Evolutionary conservation across 1,140 invertebrate genomes (phyloP).

Genomic region (Drosophila carrolli): DNA sequence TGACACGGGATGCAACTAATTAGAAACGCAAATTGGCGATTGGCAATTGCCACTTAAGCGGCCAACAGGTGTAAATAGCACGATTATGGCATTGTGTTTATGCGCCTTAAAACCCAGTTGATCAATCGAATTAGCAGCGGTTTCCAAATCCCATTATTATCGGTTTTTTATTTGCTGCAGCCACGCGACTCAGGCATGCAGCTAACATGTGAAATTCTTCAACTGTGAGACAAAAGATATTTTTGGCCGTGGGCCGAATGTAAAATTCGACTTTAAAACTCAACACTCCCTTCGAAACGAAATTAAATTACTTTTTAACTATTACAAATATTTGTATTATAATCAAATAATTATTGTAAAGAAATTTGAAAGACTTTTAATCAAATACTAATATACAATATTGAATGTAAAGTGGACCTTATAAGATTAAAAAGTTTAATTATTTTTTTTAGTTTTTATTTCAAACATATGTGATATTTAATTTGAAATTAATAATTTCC

Average conservation of each 20-base stretch:
- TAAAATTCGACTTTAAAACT: neutral
- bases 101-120: constrained; percentile 41
- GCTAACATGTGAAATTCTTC: constrained; percentile 47
- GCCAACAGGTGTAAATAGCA: constrained; percentile 68
- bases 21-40: constrained; percentile 75
- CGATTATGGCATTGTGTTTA: constrained; percentile 45
- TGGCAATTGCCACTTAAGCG: constrained; percentile 62
- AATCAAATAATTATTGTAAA: no score
- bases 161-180: constrained; percentile 12
- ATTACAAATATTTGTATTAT: no score
- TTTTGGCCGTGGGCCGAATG: neutral
- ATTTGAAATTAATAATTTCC: no score
- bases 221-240: constrained; percentile 22
- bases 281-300: neutral
- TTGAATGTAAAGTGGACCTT: no score
- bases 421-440: no score
- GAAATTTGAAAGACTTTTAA: no score
- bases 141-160: constrained; percentile 50
- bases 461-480: no score
- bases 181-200: constrained; percentile 49
- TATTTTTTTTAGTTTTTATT: no score
- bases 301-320: neutral
- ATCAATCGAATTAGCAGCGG: constrained; percentile 72
- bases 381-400: no score
- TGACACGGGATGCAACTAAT: constrained; percentile 72